phyloP scores from a whole-genome alignment of 2,888 invertebrate species.

The Napeogenes inachia region DNA sequence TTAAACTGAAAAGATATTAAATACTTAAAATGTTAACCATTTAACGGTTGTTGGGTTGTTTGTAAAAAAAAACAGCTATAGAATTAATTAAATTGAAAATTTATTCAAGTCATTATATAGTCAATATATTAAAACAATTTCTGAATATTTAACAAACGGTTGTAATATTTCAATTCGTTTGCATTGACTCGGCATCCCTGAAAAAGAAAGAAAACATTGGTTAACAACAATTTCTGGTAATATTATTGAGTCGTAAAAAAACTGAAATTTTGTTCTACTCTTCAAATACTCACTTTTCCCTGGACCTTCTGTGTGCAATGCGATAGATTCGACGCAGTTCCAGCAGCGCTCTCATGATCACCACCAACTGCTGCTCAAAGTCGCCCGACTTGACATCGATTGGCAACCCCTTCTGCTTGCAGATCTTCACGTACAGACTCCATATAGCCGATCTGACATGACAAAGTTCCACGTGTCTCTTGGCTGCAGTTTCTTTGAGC shows the following conservation, averaged over 20 bases:
- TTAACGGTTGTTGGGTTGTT: too few relatives aligned
- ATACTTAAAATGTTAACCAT: too few relatives aligned
- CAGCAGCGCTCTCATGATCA: slow-evolving; percentile 78
- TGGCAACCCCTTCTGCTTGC: slow-evolving; percentile 72
- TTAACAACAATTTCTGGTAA: too few relatives aligned
- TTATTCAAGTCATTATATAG: too few relatives aligned
- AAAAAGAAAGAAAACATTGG: slow-evolving; percentile 27
- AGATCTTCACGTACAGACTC: slow-evolving; percentile 80
- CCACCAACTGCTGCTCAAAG: slow-evolving; percentile 79
- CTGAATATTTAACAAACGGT: slow-evolving; percentile 4
- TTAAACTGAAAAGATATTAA: neutral
- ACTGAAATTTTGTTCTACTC: too few relatives aligned
- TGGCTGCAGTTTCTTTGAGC: slow-evolving; percentile 76
- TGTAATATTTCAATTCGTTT: slow-evolving; percentile 29
- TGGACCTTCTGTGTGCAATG: slow-evolving; percentile 61
- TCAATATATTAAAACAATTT: too few relatives aligned
- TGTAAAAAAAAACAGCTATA: too few relatives aligned
- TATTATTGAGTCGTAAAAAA: too few relatives aligned
- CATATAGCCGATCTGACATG: slow-evolving; percentile 78
- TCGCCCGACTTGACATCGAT: slow-evolving; percentile 66
- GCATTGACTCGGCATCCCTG: slow-evolving; percentile 50
- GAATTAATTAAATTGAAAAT: too few relatives aligned
- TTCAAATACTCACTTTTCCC: slow-evolving; percentile 53
- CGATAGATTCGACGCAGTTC: slow-evolving; percentile 73
- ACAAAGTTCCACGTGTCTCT: slow-evolving; percentile 74